A percentile compares a stretch with the other conserved stretches of the same genome.
Conservation (phyloP, 2,797 vertebrate species). For the Gymnodraco acuticeps region DNA sequence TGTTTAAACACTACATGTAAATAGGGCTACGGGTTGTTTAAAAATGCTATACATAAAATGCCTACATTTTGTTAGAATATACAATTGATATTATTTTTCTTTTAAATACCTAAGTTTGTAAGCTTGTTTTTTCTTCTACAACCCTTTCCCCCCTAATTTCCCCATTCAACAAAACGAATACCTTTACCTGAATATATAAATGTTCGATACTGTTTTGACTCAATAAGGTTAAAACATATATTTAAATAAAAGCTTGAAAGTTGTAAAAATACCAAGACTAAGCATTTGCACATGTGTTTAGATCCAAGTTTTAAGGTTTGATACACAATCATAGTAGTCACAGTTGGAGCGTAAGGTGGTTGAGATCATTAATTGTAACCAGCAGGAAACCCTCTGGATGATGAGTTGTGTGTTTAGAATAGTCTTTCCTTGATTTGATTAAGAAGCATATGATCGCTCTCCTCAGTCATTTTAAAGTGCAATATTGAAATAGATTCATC, state of each 20-base stretch:
- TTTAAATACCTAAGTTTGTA: no score
- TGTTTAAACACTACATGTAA: no score
- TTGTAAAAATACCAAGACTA: no score
- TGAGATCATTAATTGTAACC: not conserved
- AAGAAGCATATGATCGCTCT: conserved; percentile 5
- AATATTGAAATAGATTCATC: conserved; percentile 43
- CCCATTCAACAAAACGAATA: not conserved
- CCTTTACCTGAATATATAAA: not conserved
- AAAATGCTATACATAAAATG: no score
- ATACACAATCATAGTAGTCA: not conserved
- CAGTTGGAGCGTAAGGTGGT: not conserved
- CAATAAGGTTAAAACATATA: no score
- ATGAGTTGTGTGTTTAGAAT: conserved; percentile 23
- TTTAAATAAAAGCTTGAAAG: no score
- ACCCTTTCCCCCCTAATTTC: not conserved
- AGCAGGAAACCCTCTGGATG: conserved; percentile 10
- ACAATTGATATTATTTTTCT: no score
- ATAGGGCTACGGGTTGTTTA: no score
- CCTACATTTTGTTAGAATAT: no score
- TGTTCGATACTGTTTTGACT: not conserved
- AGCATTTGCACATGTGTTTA: not conserved
- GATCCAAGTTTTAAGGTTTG: not conserved
- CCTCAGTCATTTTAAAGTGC: conserved; percentile 25
- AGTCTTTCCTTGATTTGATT: conserved; percentile 12
- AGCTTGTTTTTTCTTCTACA: no score